Percentiles rank a stretch among this genome's conserved stretches.
phyloP scores from a whole-genome alignment of 1,140 invertebrate species.

The Heliconius hewitsoni region DNA sequence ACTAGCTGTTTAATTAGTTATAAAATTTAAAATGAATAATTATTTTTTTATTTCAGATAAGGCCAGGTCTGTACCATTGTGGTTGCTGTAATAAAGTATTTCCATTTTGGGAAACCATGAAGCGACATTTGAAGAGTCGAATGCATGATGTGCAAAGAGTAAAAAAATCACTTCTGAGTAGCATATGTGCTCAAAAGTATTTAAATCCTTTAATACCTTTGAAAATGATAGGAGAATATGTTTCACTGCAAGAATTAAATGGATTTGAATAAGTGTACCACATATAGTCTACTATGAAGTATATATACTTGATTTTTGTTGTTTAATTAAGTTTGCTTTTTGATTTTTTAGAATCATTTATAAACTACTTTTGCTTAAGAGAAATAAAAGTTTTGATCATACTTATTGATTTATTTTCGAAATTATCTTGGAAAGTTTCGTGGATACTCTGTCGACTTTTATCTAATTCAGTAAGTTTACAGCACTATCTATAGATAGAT shows the following conservation, averaged over 20 bases:
- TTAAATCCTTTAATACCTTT: not conserved
- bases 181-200: not conserved
- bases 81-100: slow-evolving; percentile 53
- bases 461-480: not conserved
- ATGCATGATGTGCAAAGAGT: not conserved
- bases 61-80: slow-evolving; percentile 54
- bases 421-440: too few relatives aligned
- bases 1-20: not conserved
- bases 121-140: slow-evolving; percentile 37
- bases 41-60: slow-evolving; percentile 47
- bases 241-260: not conserved
- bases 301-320: too few relatives aligned
- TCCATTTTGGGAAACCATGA: slow-evolving; percentile 47
- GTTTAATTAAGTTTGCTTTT: not conserved
- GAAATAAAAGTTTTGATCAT: not conserved
- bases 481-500: not conserved
- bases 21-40: not conserved
- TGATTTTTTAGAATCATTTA: not conserved
- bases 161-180: slow-evolving; percentile 12
- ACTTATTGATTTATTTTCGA: not conserved
- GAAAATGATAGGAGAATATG: slow-evolving; percentile 1
- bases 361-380: not conserved
- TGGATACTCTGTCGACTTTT: too few relatives aligned
- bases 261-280: not conserved
- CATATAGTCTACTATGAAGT: too few relatives aligned